Base-by-base conservation (phyloP, 2,888 invertebrate genomes). In the Drosophila nr. fundita region DNA sequence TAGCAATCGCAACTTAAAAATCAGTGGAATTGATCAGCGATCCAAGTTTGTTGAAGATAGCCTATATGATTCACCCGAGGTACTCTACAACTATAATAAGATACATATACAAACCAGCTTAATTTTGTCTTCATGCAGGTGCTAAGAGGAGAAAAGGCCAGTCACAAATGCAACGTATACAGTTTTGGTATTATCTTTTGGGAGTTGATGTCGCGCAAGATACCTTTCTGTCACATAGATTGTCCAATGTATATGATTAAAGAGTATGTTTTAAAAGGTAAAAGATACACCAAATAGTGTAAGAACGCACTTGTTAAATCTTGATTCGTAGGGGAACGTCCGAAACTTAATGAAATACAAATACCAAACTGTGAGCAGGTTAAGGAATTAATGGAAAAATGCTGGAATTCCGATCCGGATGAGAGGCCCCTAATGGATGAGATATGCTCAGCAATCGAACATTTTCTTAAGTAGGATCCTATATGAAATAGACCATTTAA, bases 121-220 rank as follows among this genome's bases (percentile, higher is more conserved):
- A 7, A 15, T 48, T 18, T 32, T 30, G 32, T n/a, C 6, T 30
- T 29, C 6, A 52, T 32, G 52, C 52, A 52, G 52, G 11, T 36
- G 2, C 13, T 38, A 11, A 29, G 6, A 13, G 7, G 18, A 4
- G 11, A 29, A 29, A 27, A n/a, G 5, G 18, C 10, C 38, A 32
- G 30, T 21, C 32, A 21, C 52, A 24, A 57, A 42, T 48, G 48
- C 50, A 40, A 61, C 38, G 49, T 61, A 5, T 50, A 32, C 15
- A 38, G 40, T 15, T 62, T 62, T 45, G 61, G 53, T 32, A 42
- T 42, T 52, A 38, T 49, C 4, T 21, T 49, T 21, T 55, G 55
- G 63, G 63, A 63, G 24, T 3, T 63, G 10, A 36, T 63, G 36
- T 18, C 55, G 0, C 63, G 55, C 11, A 63, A 34, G 7, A 5